These are phyloP conservation scores for Sphinx pinastri DNA, from an alignment of 2,888 invertebrate species.

Conservation along the genomic window DNA sequence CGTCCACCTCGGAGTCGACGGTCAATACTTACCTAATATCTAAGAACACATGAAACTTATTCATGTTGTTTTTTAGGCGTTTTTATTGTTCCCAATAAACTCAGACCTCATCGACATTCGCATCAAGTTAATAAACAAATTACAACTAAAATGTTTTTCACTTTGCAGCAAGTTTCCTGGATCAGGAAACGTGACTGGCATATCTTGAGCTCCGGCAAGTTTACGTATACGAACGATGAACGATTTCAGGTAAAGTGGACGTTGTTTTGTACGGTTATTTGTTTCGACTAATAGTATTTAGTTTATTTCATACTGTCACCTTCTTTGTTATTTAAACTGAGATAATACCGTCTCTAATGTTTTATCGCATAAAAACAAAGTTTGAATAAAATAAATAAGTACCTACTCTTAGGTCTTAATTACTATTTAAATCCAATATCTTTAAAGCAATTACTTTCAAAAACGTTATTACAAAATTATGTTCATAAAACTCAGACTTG, in stretches of 20 bases:
- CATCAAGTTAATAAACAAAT: slow-evolving; percentile 3
- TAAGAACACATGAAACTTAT: too few species aligned
- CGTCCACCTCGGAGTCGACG: too few species aligned
- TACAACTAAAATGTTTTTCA: slow-evolving; percentile 28
- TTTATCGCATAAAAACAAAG: too few species aligned
- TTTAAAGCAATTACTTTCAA: neutral
- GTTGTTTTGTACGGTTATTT: neutral
- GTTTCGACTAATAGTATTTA: neutral
- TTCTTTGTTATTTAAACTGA: too few species aligned
- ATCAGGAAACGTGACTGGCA: slow-evolving; percentile 96
- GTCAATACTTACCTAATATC: too few species aligned
- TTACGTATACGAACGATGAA: slow-evolving; percentile 96
- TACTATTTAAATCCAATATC: neutral
- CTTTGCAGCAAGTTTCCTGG: slow-evolving; percentile 93
- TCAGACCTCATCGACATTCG: slow-evolving; percentile 1
- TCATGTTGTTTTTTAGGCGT: neutral
- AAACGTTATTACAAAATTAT: neutral
- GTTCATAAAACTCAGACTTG: neutral
- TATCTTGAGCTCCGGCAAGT: slow-evolving; percentile 95
- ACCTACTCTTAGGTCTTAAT: too few species aligned
- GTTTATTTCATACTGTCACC: too few species aligned
- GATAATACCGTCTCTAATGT: too few species aligned
- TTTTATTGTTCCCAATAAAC: neutral
- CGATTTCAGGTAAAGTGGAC: slow-evolving; percentile 85
- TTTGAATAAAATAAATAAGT: too few species aligned